phyloP scores from a whole-genome alignment of 2,888 invertebrate genomes.

The Ctena decussata region DNA sequence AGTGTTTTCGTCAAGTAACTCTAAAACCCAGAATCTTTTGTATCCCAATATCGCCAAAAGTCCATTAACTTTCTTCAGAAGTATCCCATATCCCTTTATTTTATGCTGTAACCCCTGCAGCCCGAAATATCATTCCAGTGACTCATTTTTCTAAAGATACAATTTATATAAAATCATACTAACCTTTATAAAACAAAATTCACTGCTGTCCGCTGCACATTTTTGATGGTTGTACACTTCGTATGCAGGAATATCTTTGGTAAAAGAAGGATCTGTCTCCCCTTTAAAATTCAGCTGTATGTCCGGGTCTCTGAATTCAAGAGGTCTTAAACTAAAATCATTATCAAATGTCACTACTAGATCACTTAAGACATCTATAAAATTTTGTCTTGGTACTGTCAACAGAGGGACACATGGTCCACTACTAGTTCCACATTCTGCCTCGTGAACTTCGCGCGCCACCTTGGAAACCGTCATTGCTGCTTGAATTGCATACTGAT shows the following conservation, averaged over 20 bases:
- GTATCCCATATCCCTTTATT: too few species aligned
- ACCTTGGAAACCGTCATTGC: conserved; percentile 33
- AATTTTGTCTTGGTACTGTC: conserved; percentile 1
- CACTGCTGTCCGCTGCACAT: neutral
- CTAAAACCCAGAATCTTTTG: too few species aligned
- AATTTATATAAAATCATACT: neutral
- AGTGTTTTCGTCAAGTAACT: too few species aligned
- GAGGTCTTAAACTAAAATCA: conserved; percentile 35
- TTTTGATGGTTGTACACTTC: conserved; percentile 53
- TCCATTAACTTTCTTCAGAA: too few species aligned
- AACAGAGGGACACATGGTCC: conserved; percentile 31
- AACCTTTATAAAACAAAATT: conserved; percentile 14
- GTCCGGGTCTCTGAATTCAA: conserved; percentile 24
- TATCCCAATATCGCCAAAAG: too few species aligned
- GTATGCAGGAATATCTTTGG: conserved; percentile 24
- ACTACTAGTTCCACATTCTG: neutral
- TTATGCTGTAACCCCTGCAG: too few species aligned
- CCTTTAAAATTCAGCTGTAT: conserved; percentile 27
- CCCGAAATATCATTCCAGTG: too few species aligned
- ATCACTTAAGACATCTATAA: conserved; percentile 35
- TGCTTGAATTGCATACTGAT: conserved; percentile 56
- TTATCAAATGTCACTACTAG: conserved; percentile 30
- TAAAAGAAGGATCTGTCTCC: conserved; percentile 16
- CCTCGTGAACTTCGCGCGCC: conserved; percentile 2
- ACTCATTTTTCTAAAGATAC: too few species aligned